Base-by-base conservation (phyloP, 2,797 vertebrate genomes). In the Danio albolineatus region DNA sequence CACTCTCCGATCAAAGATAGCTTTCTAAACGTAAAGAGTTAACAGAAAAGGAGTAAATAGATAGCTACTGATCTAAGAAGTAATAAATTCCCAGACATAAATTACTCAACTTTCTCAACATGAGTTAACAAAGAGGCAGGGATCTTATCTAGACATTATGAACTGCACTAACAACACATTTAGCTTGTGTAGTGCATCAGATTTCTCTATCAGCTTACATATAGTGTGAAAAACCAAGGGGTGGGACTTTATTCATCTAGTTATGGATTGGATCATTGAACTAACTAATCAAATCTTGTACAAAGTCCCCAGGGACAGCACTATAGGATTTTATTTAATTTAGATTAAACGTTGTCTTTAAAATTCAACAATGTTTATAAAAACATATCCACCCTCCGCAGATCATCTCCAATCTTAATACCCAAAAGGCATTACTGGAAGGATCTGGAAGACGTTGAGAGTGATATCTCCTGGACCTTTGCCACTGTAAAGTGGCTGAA, bases 1-100 rank as follows among this genome's bases (percentile, higher is more conserved):
- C 62, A 70, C n/a, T 17, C 16, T 61, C 59, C 73, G 51, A 73
- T 67, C 73, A 85, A 78, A 76, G 48, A 73, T 28, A 8, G 16
- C 57, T 65, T 75, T 69, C 49, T 69, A 44, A 19, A 53, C 36
- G 9, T 49, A 73, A 76, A 73, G 36, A 28, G 21, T 36, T 66
- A 56, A 46, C 14, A 28, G n/a, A 21, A 70, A 62, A 46, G 6
- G 7, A 61, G 16, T 44, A 66, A 81, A 79, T 62, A 79, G 44
- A 8, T 73, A 51, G 44, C 36, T 39, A 59, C 78, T 76, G 70
- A 85, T 83, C 43, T 57, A 69, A 51, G 19, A 67, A 78, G 71
- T 60, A 43, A 69, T 21, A 57, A 14, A 44, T 82, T 80, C 14
- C 44, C 60, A 7, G 17, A 49, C 28, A 62, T 76, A 67, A 76